phyloP scores from a whole-genome alignment of 1,140 invertebrate species.

The Aphidius ervi region DNA sequence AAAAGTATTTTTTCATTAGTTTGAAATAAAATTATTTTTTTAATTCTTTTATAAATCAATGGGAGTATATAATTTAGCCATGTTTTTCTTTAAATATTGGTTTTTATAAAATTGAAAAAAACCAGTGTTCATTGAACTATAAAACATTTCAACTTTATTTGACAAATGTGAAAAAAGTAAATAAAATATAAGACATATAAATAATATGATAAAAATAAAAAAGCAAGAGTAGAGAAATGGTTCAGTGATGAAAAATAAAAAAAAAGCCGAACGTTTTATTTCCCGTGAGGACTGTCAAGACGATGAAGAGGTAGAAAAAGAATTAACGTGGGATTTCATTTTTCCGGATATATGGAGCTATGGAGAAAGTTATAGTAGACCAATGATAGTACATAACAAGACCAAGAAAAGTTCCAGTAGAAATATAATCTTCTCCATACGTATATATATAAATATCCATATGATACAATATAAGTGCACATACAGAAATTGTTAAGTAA shows the following conservation, averaged over 20 bases:
- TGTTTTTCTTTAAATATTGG: no score
- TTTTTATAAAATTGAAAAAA: no score
- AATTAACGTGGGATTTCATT: conserved; percentile 12
- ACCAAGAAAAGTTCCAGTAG: not conserved
- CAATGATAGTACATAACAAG: not conserved
- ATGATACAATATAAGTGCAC: not conserved
- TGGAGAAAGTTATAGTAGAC: not conserved
- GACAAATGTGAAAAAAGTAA: no score
- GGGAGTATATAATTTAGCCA: no score
- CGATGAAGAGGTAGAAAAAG: conserved; percentile 1
- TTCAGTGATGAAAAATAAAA: not conserved
- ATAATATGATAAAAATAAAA: conserved; percentile 1
- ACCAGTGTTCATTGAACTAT: no score
- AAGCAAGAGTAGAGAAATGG: not conserved
- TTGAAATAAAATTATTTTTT: no score
- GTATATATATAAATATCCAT: no score
- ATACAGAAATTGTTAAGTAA: conserved; percentile 5
- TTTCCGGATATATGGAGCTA: not conserved
- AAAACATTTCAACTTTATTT: no score
- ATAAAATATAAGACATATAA: no score
- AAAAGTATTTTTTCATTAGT: no score
- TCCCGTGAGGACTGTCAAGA: conserved; percentile 9
- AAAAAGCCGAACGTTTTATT: conserved; percentile 7
- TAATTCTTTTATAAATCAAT: no score
- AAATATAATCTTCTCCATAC: not conserved